Conservation (phyloP, 2,797 vertebrate genomes). For the Coluber constrictor region DNA sequence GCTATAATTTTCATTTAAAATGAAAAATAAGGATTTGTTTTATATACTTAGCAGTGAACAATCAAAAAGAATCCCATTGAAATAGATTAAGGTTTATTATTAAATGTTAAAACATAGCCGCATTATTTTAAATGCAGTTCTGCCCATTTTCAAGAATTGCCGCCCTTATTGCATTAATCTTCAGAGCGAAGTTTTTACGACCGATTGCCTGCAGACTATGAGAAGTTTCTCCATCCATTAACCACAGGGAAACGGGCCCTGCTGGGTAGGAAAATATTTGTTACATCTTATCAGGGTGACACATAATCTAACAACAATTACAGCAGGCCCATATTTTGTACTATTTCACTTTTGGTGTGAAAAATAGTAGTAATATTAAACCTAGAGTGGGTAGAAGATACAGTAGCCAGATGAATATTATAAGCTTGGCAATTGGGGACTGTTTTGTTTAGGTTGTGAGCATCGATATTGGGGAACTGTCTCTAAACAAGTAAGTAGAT, state of each 20-base stretch:
- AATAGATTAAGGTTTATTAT: slow-evolving; percentile 48
- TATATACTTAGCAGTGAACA: neutral
- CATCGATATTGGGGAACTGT: neutral
- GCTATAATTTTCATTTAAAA: slow-evolving; percentile 9
- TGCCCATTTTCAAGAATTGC: slow-evolving; percentile 59
- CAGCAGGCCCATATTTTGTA: slow-evolving; percentile 77
- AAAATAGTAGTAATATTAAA: slow-evolving; percentile 73
- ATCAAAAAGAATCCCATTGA: neutral
- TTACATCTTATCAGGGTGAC: slow-evolving; percentile 85
- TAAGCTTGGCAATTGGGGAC: slow-evolving; percentile 30
- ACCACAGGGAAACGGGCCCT: slow-evolving; percentile 66
- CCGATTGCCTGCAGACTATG: slow-evolving; percentile 70
- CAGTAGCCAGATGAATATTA: slow-evolving; percentile 63
- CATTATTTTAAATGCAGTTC: slow-evolving; percentile 70
- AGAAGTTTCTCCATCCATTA: slow-evolving; percentile 81
- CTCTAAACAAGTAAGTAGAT: slow-evolving; percentile 6
- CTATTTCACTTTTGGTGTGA: slow-evolving; percentile 71
- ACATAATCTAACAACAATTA: slow-evolving; percentile 85
- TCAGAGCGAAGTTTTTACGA: slow-evolving; percentile 75
- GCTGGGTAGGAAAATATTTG: slow-evolving; percentile 76
- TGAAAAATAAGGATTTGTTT: slow-evolving; percentile 11
- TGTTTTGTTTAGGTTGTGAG: neutral
- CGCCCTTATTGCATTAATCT: slow-evolving; percentile 75
- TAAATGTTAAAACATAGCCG: slow-evolving; percentile 46
- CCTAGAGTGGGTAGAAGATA: slow-evolving; percentile 54